Evolutionary conservation across 2,888 invertebrate genomes (phyloP), one percentile per base, ranked within the genome.

Genomic region (Trypoxylon attenuatum): DNA sequence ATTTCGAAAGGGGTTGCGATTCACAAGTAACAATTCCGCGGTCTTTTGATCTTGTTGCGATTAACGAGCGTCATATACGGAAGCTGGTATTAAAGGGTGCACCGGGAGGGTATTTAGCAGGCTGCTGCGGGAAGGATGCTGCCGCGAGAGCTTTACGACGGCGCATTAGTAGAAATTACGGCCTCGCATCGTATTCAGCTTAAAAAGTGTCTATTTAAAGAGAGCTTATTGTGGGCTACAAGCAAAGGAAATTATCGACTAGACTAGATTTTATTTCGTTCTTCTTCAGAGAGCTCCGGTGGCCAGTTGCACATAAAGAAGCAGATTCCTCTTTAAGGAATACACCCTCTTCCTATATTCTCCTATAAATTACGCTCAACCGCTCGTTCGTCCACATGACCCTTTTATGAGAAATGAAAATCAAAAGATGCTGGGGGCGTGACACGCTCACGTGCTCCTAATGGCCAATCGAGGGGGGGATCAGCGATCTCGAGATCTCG

Each of bases 351-450:
- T 49, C 55, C 10, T 8, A 33, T 33, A 33, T 13, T 10, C 33
- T 6, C n/a, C n/a, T n/a, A n/a, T n/a, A n/a, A n/a, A n/a, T n/a
- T n/a, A n/a, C n/a, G n/a, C n/a, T n/a, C n/a, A n/a, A n/a, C 18
- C 15, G 13, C 33, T 19, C 38, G 39, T 21, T 16, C 8, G 41
- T 42, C 10, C 25, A n/a, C 56, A 53, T 49, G 65, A 60, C 60
- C 59, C 50, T 49, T 45, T 47, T 21, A 43, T 33, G 49, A 55
- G 29, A n/a, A 52, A 47, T 46, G 58, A 52, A 42, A 41, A 71
- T 71, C 43, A 47, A 66, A 71, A 72, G 61, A 55, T 53, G 50
- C 56, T 49, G 62, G 65, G 57, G 59, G 59, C 68, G 61, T 64
- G 68, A 60, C 65, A 13, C 41, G 60, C 41, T 55, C 58, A 59